Conservation (phyloP, 2,113 vertebrate genomes). For the Lagopus muta region DNA sequence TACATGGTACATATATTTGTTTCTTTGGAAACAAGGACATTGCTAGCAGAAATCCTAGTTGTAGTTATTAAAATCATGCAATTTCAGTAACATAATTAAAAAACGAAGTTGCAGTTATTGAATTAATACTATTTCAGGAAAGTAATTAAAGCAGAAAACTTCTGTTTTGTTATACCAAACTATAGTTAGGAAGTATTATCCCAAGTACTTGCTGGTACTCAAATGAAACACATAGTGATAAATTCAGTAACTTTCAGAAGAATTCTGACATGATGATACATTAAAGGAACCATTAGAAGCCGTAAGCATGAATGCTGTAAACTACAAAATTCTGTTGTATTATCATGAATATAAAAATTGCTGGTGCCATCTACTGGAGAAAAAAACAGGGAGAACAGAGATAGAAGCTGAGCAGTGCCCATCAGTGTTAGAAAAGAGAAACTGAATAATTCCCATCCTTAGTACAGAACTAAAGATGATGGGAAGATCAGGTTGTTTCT, state of each 20-base stretch:
- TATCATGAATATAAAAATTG: slow-evolving; percentile 47
- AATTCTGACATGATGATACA: slow-evolving; percentile 48
- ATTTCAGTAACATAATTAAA: slow-evolving; percentile 66
- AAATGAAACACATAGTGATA: slow-evolving; percentile 52
- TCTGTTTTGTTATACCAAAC: slow-evolving; percentile 70
- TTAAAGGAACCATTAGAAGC: slow-evolving; percentile 23
- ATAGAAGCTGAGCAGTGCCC: background rate
- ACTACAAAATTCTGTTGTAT: background rate
- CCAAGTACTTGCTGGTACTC: slow-evolving; percentile 42
- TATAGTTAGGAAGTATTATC: slow-evolving; percentile 61
- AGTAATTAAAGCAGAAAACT: slow-evolving; percentile 70
- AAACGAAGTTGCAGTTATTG: slow-evolving; percentile 49
- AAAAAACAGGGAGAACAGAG: background rate
- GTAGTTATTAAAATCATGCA: slow-evolving; percentile 50
- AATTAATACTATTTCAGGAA: slow-evolving; percentile 58
- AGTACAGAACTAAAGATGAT: background rate
- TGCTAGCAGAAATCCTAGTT: slow-evolving; percentile 40
- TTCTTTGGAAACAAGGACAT: slow-evolving; percentile 28
- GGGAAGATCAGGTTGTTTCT: background rate
- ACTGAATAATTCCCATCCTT: background rate
- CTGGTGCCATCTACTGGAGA: slow-evolving; percentile 71
- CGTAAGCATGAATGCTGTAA: background rate
- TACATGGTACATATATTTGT: background rate
- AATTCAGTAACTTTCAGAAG: slow-evolving; percentile 61
- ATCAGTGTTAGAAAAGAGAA: background rate